Evolutionary conservation across 2,797 vertebrate species (phyloP).

Genomic region (Micrastur ruficollis): DNA sequence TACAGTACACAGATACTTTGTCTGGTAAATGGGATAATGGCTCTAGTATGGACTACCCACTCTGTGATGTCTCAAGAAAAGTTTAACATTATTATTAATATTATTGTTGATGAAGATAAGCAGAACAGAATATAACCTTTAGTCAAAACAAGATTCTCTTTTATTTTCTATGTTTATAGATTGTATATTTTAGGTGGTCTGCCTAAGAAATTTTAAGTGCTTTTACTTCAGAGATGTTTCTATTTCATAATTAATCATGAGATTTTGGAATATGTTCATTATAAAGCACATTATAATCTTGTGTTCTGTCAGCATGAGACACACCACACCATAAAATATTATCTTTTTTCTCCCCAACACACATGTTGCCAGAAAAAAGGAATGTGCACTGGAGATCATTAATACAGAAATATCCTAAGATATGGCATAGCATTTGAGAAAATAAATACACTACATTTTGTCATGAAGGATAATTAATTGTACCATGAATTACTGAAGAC

Average conservation of each 20-base stretch:
- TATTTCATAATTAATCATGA: not conserved
- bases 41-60: not conserved
- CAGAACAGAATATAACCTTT: not conserved
- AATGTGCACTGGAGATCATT: not conserved
- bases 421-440: not conserved
- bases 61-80: not conserved
- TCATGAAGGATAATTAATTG: not conserved
- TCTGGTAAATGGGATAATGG: not conserved
- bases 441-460: not conserved
- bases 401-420: conserved; percentile 32
- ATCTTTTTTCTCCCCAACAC: not conserved
- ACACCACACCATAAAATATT: not conserved
- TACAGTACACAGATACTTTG: not conserved
- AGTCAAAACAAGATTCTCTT: not conserved
- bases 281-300: not conserved
- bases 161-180: not conserved
- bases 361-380: not conserved
- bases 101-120: not conserved
- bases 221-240: not conserved
- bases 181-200: not conserved
- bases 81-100: not conserved
- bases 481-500: not conserved
- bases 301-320: not conserved
- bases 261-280: not conserved
- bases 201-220: not conserved